Conservation (phyloP, 2,113 vertebrate genomes). For the Condylura cristata region DNA sequence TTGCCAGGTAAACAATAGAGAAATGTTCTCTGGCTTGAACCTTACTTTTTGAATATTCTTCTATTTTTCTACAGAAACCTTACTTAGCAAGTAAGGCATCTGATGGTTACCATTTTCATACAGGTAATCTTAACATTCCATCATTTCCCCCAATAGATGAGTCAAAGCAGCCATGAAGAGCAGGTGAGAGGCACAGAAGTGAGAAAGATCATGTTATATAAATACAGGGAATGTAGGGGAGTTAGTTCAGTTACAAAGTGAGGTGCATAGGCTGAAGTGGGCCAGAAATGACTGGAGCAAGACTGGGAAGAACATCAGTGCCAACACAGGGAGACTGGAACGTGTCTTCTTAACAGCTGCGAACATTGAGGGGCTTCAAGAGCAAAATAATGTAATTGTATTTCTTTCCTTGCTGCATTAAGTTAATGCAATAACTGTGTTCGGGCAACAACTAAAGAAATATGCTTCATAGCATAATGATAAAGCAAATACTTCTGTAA, state of each 20-base stretch:
- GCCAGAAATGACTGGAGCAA: not conserved
- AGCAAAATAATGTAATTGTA: not conserved
- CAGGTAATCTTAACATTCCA: too few relatives aligned
- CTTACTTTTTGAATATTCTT: too few relatives aligned
- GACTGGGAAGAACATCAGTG: not conserved
- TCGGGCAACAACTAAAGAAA: slow-evolving; percentile 14
- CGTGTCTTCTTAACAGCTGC: not conserved
- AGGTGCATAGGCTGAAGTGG: not conserved
- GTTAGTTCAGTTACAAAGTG: not conserved
- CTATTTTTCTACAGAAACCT: too few relatives aligned
- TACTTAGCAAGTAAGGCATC: too few relatives aligned
- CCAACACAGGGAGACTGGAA: rapidly evolving
- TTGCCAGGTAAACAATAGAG: not conserved
- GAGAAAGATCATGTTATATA: not conserved
- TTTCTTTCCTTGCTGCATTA: not conserved
- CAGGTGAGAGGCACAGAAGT: not conserved
- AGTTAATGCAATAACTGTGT: not conserved
- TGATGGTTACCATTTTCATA: too few relatives aligned
- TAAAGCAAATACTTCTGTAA: not conserved
- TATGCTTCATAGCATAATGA: not conserved
- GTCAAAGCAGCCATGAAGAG: not conserved
- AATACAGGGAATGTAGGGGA: not conserved
- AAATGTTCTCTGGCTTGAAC: not conserved
- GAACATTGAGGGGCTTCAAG: not conserved
- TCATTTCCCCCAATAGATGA: too few relatives aligned